Percentiles rank a stretch among this genome's conserved stretches.
Evolutionary conservation across 2,888 invertebrate genomes (phyloP).

Genomic region (Eupithecia inturbata): DNA sequence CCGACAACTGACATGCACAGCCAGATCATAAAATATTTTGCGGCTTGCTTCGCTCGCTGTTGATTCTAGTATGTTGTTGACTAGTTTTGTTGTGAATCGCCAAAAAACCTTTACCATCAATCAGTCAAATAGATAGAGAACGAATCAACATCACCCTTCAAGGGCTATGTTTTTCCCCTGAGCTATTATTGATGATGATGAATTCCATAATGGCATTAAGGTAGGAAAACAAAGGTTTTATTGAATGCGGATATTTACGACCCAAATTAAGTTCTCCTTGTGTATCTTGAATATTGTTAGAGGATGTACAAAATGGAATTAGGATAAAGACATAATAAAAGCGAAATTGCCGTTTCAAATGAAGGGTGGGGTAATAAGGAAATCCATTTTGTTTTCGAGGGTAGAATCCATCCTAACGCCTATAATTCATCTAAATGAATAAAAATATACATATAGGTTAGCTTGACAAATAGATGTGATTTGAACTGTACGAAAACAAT

Average conservation of each 20-base stretch:
- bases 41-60: too few species aligned
- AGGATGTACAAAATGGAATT: constrained; percentile 6
- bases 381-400: constrained; percentile 20
- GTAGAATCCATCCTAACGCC: constrained; percentile 7
- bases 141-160: not conserved
- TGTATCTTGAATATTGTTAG: constrained; percentile 3
- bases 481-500: constrained; percentile 25
- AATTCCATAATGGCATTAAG: not conserved
- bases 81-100: too few species aligned
- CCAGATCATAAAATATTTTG: too few species aligned
- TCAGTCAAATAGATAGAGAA: not conserved
- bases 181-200: constrained; percentile 3
- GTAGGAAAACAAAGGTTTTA: constrained; percentile 6
- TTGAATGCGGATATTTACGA: not conserved
- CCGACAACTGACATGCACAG: too few species aligned
- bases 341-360: constrained; percentile 14
- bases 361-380: constrained; percentile 17
- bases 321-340: constrained; percentile 12
- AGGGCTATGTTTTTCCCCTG: not conserved
- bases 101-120: not conserved
- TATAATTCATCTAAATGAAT: constrained; percentile 33
- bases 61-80: too few species aligned
- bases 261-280: not conserved
- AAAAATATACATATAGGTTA: constrained; percentile 21
- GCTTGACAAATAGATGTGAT: constrained; percentile 28